Evolutionary conservation across 2,888 invertebrate species (phyloP), one percentile per base, ranked within the genome.

Genomic region (Xanthostigma xanthostigma): DNA sequence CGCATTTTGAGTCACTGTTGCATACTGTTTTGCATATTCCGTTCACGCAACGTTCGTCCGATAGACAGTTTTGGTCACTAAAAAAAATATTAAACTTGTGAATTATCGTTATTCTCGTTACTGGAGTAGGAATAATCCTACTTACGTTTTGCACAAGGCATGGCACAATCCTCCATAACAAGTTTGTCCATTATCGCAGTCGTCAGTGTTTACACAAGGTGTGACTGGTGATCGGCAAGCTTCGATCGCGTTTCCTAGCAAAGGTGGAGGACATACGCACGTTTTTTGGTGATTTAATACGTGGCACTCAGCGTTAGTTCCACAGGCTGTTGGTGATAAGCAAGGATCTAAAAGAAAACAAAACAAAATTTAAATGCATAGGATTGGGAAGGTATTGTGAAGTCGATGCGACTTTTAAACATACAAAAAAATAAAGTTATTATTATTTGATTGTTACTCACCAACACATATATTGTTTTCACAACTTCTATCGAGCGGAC

Each of bases 21-120:
- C 92, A 93, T 35, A 92, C 81, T 2, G 83, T 74, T 64, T 85
- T 82, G 60, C 92, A 92, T 46, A 83, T 76, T 41, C 88, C 89
- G 48, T 79, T 75, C 54, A 90, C 79, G 64, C 93, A 93, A 56
- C 86, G 79, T 66, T 92, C 91, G 60, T 90, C 87, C 12, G 84
- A 78, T 53, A 91, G 68, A 61, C 93, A 93, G 57, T 85, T 80
- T 41, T 74, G 75, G 62, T 92, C 88, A 55, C 87, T 85, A 64
- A 53, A 74, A n/a, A 65, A 49, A 52, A 41, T 17, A 17, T 9
- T 41, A 17, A 17, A 9, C 17, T 14, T 9, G 12, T 47, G 41
- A 49, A 50, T 17, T 41, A 27, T 8, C 14, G 27, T n/a, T 38
- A 17, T 38, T 46, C 9, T 36, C 12, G 14, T 33, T 41, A 48